A percentile compares a stretch with the other conserved stretches of the same genome.
Conservation (phyloP, 1,140 invertebrate species). For the Olivierus martensii region DNA sequence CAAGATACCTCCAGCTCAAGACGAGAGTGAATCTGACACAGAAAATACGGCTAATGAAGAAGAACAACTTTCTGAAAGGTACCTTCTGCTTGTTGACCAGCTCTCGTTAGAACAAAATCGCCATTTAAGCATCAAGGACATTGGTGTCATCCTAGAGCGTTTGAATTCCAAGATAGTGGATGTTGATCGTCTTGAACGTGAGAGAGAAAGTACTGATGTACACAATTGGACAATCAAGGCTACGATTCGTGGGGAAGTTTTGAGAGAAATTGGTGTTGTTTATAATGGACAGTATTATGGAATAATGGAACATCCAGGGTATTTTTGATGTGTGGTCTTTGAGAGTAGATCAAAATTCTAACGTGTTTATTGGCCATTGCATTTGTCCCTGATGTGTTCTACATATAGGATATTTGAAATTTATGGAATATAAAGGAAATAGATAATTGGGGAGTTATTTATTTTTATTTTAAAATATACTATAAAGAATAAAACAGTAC, state of each 20-base stretch:
- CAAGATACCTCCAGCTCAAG: slow-evolving; percentile 25
- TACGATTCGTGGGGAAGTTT: slow-evolving; percentile 72
- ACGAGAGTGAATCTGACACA: slow-evolving; percentile 79
- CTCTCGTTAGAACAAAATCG: slow-evolving; percentile 68
- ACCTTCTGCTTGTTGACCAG: slow-evolving; percentile 81
- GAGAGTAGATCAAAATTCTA: no score
- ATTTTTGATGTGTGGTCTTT: slow-evolving; percentile 30
- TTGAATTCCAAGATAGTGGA: slow-evolving; percentile 84
- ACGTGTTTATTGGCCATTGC: no score
- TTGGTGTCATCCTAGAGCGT: slow-evolving; percentile 81
- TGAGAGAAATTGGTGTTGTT: slow-evolving; percentile 78
- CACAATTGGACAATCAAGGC: slow-evolving; percentile 91
- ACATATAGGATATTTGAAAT: no score
- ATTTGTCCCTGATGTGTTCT: no score
- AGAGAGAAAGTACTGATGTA: slow-evolving; percentile 77
- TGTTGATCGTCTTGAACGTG: slow-evolving; percentile 75
- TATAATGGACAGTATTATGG: slow-evolving; percentile 93
- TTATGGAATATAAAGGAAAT: no score
- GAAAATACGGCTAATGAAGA: slow-evolving; percentile 58
- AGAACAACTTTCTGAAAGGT: slow-evolving; percentile 50
- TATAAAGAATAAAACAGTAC: no score
- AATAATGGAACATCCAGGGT: slow-evolving; percentile 83
- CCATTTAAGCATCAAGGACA: slow-evolving; percentile 83
- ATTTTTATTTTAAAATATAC: no score
- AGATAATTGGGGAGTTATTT: no score